Base-by-base conservation (phyloP, 2,113 vertebrate species). In the Myxocyprinus asiaticus region DNA sequence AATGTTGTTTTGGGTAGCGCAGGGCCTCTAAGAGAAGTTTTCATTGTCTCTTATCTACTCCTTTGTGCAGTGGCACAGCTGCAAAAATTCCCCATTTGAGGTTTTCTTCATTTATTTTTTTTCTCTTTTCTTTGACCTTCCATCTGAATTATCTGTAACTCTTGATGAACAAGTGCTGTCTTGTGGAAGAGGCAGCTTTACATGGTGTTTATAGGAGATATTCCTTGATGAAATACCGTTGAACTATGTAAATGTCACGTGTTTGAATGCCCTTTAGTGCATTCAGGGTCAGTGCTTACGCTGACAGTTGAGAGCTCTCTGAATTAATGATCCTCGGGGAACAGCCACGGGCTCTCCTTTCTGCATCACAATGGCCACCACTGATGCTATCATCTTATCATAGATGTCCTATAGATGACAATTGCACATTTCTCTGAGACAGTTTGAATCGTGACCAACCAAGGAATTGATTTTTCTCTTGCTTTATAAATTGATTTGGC, bases 371-470 rank as follows among this genome's bases (percentile, higher is more conserved):
- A 1, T 33, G 22, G 22, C 22, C 43, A 45, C 42, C 78, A 78
- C 72, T 69, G 69, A 83, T 79, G 71, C 48, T 56, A 73, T 83
- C 69, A 33, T 82, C 51, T 73, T 68, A 81, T 76, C 82, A 79
- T 64, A 70, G 44, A 48, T 62, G 33, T 64, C 65, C 61, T 15
- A 67, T 68, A 66, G 56, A 67, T 68, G 78, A 81, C 72, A 72
- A 63, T 66, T 50, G 6, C 43, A 14, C 47, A 55, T 43, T 15
- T 42, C 17, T 56, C n/a, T 71, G 12, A 50, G 12, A 63, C 33
- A 59, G 67, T 14, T 44, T 64, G 45, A 78, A 77, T 53, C n/a
- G 8, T 44, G 15, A 59, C 73, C 58, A 71, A 17, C 14, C 0
- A 11, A 81, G 42, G 44, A 67, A 72, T 55, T 67, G 9, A 63